Conservation (phyloP, 2,797 vertebrate species). For the Meda fulgida region DNA sequence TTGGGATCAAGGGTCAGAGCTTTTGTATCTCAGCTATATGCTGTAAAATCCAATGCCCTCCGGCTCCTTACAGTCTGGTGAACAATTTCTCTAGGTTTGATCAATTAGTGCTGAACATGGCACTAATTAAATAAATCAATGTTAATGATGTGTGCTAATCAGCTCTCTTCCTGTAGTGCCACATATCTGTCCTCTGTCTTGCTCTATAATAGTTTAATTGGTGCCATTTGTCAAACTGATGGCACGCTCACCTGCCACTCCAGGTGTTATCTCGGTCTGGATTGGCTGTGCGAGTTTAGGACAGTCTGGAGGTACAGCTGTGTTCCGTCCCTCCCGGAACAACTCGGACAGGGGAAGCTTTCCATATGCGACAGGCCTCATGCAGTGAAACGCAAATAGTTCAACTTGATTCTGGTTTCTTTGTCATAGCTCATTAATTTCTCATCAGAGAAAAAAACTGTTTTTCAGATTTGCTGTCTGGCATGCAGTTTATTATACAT, state of each 20-base stretch:
- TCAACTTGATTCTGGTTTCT: slow-evolving; percentile 10
- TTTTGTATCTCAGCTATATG: slow-evolving; percentile 29
- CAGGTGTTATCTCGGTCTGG: slow-evolving; percentile 73
- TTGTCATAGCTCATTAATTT: slow-evolving; percentile 19
- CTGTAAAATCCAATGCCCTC: slow-evolving; percentile 39
- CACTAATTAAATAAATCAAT: slow-evolving; percentile 47
- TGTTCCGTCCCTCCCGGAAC: slow-evolving; percentile 34
- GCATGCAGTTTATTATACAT: background rate
- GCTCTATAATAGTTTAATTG: slow-evolving; percentile 68
- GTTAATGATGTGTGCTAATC: slow-evolving; percentile 40
- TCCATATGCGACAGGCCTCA: background rate
- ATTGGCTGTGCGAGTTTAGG: slow-evolving; percentile 68
- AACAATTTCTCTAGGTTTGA: slow-evolving; percentile 46
- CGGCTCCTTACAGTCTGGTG: slow-evolving; percentile 26
- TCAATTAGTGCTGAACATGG: slow-evolving; percentile 33
- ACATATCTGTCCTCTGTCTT: slow-evolving; percentile 49
- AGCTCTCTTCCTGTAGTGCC: slow-evolving; percentile 36
- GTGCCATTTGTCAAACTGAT: slow-evolving; percentile 66
- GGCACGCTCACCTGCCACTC: slow-evolving; percentile 72
- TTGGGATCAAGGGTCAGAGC: slow-evolving; percentile 33
- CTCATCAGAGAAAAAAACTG: slow-evolving; percentile 1
- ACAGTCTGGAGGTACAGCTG: slow-evolving; percentile 57
- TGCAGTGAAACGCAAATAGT: background rate
- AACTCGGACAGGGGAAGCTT: background rate
- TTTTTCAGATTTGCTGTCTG: background rate